Evolutionary conservation across 2,888 invertebrate genomes (phyloP).

Genomic region (Incurvaria masculella): DNA sequence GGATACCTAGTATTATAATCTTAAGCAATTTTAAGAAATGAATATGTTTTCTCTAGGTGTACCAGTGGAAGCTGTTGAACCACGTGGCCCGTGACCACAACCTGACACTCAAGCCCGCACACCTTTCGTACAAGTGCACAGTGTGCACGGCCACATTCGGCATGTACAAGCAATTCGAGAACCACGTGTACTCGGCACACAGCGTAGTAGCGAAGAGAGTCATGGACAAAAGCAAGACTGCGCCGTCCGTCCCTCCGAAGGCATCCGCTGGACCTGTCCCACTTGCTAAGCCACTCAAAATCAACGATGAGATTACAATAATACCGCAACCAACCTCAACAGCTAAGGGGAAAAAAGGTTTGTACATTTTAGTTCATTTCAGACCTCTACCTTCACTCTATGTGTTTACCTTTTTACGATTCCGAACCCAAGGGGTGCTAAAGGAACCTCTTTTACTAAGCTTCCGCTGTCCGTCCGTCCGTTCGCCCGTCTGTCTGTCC

Average conservation of each 20-base stretch:
- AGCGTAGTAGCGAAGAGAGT: constrained; percentile 85
- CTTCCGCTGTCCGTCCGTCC: too few species aligned
- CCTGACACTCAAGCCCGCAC: constrained; percentile 88
- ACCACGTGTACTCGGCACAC: constrained; percentile 91
- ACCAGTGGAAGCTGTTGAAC: constrained; percentile 89
- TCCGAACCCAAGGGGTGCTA: too few species aligned
- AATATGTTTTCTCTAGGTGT: too few species aligned
- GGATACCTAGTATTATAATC: too few species aligned
- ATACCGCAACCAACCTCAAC: constrained; percentile 72
- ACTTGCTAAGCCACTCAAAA: constrained; percentile 74
- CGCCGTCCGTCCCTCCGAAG: constrained; percentile 21
- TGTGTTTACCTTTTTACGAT: too few species aligned
- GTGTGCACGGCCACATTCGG: constrained; percentile 93
- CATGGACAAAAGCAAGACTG: constrained; percentile 26
- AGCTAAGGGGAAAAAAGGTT: constrained; percentile 14
- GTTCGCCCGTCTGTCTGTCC: too few species aligned
- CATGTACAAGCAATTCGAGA: constrained; percentile 94
- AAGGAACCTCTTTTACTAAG: too few species aligned
- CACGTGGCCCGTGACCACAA: constrained; percentile 92
- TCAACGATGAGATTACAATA: constrained; percentile 87
- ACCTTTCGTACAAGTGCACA: constrained; percentile 92
- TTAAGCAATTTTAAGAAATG: too few species aligned
- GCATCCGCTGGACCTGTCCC: constrained; percentile 25
- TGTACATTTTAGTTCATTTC: too few species aligned
- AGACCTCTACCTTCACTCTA: too few species aligned